phyloP scores from a whole-genome alignment of 2,888 invertebrate genomes.

The Folsomia manolachei region DNA sequence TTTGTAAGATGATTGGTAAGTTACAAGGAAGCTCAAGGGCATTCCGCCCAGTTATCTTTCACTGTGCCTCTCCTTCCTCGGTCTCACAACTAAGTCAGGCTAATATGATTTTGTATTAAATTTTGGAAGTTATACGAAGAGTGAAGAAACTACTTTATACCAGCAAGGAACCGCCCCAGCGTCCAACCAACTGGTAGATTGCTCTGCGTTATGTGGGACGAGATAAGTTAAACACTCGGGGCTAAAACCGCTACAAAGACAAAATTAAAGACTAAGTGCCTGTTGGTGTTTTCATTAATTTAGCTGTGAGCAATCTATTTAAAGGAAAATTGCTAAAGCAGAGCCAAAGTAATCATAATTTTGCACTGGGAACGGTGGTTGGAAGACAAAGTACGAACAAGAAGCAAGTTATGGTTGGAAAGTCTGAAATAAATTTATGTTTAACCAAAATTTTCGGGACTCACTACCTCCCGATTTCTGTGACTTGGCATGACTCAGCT shows the following conservation, averaged over 20 bases:
- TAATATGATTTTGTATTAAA: no score
- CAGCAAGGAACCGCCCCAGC: no score
- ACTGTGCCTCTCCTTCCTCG: background rate
- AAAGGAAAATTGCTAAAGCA: slow-evolving; percentile 18
- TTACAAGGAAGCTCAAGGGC: background rate
- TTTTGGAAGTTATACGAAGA: no score
- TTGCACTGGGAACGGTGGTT: background rate
- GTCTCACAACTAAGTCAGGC: no score
- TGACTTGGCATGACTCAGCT: no score
- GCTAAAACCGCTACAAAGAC: background rate
- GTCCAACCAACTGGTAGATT: no score
- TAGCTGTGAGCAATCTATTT: slow-evolving; percentile 31
- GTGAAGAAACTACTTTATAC: no score
- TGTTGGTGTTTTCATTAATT: slow-evolving; percentile 37
- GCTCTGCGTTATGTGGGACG: no score
- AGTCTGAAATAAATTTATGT: no score
- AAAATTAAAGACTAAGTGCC: slow-evolving; percentile 40
- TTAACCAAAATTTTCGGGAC: no score
- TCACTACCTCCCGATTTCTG: no score
- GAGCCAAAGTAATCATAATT: slow-evolving; percentile 15
- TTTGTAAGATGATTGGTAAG: background rate
- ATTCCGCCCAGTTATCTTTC: background rate
- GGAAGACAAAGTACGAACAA: no score
- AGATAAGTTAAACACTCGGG: background rate
- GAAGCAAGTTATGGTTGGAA: background rate